Conservation (phyloP, 2,797 vertebrate species). For the Botia almorhae region DNA sequence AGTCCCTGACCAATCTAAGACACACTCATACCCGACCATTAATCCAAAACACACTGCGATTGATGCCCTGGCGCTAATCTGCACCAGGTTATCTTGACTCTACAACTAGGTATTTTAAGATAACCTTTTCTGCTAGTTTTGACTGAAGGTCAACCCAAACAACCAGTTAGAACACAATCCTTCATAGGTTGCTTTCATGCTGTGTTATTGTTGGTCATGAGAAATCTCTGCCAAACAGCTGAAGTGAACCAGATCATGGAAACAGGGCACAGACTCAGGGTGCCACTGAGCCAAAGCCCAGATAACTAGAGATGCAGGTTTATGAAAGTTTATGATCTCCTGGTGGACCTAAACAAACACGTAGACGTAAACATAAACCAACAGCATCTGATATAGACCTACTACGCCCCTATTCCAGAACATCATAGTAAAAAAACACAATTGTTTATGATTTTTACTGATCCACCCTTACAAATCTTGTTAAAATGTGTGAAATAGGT, state of each 20-base stretch:
- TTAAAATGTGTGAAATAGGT: neutral
- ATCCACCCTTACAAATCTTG: conserved; percentile 7
- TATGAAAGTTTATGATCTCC: neutral
- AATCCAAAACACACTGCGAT: conserved; percentile 20
- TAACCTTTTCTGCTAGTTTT: conserved; percentile 1
- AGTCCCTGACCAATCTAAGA: neutral
- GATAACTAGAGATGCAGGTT: neutral
- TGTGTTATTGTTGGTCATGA: neutral
- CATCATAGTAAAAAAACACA: conserved; percentile 2
- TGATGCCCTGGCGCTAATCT: conserved; percentile 23
- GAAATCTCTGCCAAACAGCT: conserved; percentile 8
- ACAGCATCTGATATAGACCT: neutral
- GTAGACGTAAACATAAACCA: neutral
- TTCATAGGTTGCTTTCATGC: neutral
- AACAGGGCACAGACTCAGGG: neutral
- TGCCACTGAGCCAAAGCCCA: conserved; percentile 18
- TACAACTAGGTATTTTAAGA: conserved; percentile 13
- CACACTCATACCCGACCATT: neutral
- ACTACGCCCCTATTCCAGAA: neutral
- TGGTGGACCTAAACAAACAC: neutral
- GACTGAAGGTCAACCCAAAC: conserved; percentile 16
- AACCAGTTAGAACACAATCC: neutral
- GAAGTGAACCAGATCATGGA: conserved; percentile 32
- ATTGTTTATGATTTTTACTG: neutral
- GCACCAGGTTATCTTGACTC: neutral